These are phyloP conservation scores for Platycheirus albimanus DNA, from an alignment of 2,888 invertebrate genomes.

Conservation along the genomic window DNA sequence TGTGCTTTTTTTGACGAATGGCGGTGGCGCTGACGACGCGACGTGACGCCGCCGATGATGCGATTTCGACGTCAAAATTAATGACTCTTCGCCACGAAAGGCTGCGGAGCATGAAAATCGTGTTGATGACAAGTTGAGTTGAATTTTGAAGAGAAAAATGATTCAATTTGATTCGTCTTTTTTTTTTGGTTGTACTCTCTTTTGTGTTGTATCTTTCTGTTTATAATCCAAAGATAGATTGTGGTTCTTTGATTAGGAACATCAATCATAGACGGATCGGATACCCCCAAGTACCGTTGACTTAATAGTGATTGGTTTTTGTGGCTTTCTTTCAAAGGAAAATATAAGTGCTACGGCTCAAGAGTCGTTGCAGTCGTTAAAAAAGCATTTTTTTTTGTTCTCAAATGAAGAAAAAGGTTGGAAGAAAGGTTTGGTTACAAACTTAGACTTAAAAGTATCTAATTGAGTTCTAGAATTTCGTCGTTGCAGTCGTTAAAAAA, in stretches of 20 bases:
- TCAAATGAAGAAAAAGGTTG: not conserved
- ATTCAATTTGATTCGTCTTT: slow-evolving; percentile 28
- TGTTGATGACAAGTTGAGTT: slow-evolving; percentile 50
- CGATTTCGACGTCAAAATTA: too few relatives aligned
- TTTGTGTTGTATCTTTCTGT: not conserved
- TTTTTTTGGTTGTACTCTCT: slow-evolving; percentile 3
- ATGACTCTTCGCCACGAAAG: not conserved
- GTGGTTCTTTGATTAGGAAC: slow-evolving; percentile 39
- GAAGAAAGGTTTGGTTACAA: slow-evolving; percentile 23
- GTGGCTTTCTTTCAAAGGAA: slow-evolving; percentile 60
- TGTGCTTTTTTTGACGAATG: slow-evolving; percentile 7
- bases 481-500: not conserved
- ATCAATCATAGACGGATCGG: slow-evolving; percentile 54
- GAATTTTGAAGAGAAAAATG: slow-evolving; percentile 38
- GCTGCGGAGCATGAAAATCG: slow-evolving; percentile 52
- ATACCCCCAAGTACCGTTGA: not conserved
- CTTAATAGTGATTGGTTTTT: slow-evolving; percentile 63
- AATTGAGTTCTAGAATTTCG: too few relatives aligned
- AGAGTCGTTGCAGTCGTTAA: not conserved
- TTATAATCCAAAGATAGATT: slow-evolving; percentile 5
- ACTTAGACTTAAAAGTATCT: not conserved
- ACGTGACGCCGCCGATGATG: too few relatives aligned
- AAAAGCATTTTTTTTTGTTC: not conserved
- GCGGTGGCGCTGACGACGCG: slow-evolving; percentile 1
- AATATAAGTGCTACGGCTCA: not conserved